These are phyloP conservation scores for Eupleurogrammus muticus DNA, from an alignment of 2,797 vertebrate genomes.

Conservation along the genomic window DNA sequence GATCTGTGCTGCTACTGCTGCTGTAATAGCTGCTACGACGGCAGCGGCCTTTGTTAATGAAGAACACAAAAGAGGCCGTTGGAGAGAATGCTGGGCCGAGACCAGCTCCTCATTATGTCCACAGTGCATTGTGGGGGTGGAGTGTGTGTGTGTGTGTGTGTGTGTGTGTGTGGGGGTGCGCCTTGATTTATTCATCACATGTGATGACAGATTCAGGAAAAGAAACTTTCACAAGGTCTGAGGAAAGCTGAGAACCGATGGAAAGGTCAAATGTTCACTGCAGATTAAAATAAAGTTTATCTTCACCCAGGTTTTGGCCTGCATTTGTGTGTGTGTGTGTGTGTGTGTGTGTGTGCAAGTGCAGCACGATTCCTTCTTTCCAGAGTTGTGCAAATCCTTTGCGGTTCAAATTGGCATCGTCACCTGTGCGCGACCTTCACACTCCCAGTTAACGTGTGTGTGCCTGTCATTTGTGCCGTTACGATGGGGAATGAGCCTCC, in stretches of 20 bases:
- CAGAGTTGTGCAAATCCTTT: conserved; percentile 5
- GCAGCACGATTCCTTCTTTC: background rate
- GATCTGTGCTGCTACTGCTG: background rate
- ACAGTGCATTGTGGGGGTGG: conserved; percentile 34
- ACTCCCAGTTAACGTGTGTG: background rate
- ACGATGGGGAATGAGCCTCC: background rate
- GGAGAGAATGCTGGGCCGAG: conserved; percentile 17
- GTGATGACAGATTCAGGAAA: too few species aligned
- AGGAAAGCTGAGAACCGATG: conserved; percentile 3
- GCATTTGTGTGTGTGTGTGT: conserved; percentile 2
- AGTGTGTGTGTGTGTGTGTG: too few species aligned
- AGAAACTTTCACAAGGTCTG: background rate
- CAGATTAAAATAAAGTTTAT: conserved; percentile 26
- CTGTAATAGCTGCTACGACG: background rate
- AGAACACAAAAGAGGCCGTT: conserved; percentile 41
- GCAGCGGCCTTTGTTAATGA: conserved; percentile 47
- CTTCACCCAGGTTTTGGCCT: background rate
- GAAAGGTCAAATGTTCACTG: conserved; percentile 26
- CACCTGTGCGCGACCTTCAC: background rate
- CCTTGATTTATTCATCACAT: too few species aligned
- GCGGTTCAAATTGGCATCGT: conserved; percentile 21
- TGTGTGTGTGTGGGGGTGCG: too few species aligned
- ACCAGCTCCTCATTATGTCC: conserved; percentile 40
- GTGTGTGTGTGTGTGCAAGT: background rate
- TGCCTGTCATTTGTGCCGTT: background rate